Evolutionary conservation across 2,113 vertebrate genomes (phyloP).

Genomic region (Euleptes europaea): DNA sequence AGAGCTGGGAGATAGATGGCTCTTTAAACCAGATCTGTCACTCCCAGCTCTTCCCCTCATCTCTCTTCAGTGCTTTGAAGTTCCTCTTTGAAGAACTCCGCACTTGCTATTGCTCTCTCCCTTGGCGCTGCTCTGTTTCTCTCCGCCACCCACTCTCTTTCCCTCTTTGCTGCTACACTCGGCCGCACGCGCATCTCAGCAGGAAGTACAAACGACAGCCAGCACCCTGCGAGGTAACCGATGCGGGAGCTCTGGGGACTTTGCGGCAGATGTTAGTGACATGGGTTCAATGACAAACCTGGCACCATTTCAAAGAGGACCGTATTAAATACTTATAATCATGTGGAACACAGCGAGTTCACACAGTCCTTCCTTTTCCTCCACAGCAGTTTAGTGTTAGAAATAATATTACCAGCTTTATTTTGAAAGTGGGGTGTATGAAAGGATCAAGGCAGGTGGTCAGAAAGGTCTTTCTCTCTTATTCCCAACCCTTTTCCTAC

Average conservation of each 20-base stretch:
- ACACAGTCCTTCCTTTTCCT: accelerated
- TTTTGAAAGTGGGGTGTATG: not conserved
- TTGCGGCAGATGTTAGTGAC: not conserved
- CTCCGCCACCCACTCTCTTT: conserved; percentile 39
- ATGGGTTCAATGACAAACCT: not conserved
- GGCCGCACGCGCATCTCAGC: not conserved
- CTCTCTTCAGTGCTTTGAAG: conserved; percentile 65
- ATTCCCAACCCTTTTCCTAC: too few relatives aligned
- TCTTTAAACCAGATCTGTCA: conserved; percentile 74
- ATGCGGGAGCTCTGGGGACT: not conserved
- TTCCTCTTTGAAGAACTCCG: conserved; percentile 69
- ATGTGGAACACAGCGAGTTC: not conserved
- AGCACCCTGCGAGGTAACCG: not conserved
- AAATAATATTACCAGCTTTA: not conserved
- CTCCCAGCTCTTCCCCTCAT: conserved; percentile 39
- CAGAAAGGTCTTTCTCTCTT: not conserved
- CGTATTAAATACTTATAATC: not conserved
- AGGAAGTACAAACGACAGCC: conserved; percentile 41
- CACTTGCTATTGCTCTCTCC: conserved; percentile 39
- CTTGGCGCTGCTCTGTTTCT: conserved; percentile 59
- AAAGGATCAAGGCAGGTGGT: too few relatives aligned
- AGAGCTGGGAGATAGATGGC: conserved; percentile 66
- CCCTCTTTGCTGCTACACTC: conserved; percentile 3
- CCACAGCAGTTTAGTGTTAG: not conserved
- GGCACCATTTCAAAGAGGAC: not conserved